Evolutionary conservation across 2,797 vertebrate species (phyloP).

Genomic region (Pantherophis vulpinus): DNA sequence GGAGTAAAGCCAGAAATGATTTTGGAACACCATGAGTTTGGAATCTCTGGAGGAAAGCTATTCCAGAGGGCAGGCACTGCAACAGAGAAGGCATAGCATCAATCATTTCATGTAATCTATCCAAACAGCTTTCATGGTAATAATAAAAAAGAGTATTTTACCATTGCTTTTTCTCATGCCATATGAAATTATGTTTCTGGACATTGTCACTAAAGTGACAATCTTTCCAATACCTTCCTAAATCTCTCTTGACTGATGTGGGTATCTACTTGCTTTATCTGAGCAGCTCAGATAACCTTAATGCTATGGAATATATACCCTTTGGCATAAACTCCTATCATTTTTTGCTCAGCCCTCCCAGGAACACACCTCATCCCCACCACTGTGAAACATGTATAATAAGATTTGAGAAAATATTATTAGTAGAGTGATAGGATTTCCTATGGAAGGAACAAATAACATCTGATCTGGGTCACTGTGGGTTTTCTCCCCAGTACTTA

Average conservation of each 20-base stretch:
- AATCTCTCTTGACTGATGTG: neutral
- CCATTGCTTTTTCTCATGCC: neutral
- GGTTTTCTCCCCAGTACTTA: neutral
- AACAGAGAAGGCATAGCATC: neutral
- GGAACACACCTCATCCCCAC: neutral
- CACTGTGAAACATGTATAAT: neutral
- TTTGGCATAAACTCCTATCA: neutral
- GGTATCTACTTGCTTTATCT: neutral
- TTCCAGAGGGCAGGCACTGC: neutral
- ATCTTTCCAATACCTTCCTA: neutral
- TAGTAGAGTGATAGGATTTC: neutral
- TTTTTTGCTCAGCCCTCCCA: neutral
- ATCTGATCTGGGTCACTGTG: neutral
- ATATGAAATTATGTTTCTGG: neutral
- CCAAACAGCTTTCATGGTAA: neutral
- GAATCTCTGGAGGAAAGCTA: neutral
- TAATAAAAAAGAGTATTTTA: neutral
- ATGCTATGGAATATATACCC: neutral
- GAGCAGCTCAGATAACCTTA: neutral
- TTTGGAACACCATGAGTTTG: neutral
- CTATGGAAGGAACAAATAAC: neutral
- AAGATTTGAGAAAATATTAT: neutral
- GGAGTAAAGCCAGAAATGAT: neutral
- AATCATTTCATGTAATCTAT: neutral
- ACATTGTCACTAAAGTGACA: neutral